Evolutionary conservation across 1,140 invertebrate genomes (phyloP), one percentile per base, ranked within the genome.

Genomic region (Cardiocondyla obscurior): DNA sequence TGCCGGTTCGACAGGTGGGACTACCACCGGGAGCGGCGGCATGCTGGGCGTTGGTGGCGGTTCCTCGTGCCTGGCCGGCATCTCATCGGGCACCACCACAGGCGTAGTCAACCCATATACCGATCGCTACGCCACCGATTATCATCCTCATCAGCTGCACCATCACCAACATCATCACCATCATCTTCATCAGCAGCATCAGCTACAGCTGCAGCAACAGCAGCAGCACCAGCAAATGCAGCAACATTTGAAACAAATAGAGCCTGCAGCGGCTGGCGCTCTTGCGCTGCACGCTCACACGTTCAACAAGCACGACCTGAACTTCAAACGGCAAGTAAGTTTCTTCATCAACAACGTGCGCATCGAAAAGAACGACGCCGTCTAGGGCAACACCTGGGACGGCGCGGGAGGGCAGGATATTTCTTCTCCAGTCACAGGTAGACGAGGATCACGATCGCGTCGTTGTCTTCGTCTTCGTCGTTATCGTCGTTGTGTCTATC

Each of bases 241-340:
- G 81, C 91, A 92, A 62, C 90, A 93, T 65, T 86, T 93, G 57
- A 94, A 93, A 87, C 91, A 92, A 79, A 89, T 94, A 58, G 93
- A 94, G 81, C 92, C 93, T 89, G 93, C 95, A 91, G 91, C 94
- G 91, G 94, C 94, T 90, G 93, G 92, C 53, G 91, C 90, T 10
- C 83, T 93, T 36, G 92, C 90, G 25, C 86, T 93, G 16, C 92
- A 93, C 82, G 91, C 93, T 87, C 95, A 95, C 91, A 94, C 94
- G 91, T 95, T 95, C 95, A 94, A 95, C 94, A 95, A 95, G 93
- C 94, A 95, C 94, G 95, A 95, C 88, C 76, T 92, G 91, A 95
- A 95, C 95, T 96, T 96, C 94, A 96, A 96, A 95, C 96, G 96
- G 93, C 96, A 97, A 97, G 96, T 97, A 97, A 97, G 96, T 97